Evolutionary conservation across 2,113 vertebrate genomes (phyloP).

Genomic region (Datnioides undecimradiatus): DNA sequence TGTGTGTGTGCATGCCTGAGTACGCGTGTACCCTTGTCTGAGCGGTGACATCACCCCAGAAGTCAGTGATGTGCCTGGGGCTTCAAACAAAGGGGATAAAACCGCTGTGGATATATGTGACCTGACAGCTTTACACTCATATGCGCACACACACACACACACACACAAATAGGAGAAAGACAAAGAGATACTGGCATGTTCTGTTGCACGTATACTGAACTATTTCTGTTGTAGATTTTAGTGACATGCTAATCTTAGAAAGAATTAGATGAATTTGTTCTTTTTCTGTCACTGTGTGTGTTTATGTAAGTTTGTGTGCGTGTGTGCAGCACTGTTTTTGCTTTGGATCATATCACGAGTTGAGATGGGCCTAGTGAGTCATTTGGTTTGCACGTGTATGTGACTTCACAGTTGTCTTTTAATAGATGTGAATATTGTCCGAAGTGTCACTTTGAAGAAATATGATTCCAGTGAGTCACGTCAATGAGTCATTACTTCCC

Average conservation of each 20-base stretch:
- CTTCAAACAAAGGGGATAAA: conserved; percentile 68
- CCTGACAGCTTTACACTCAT: conserved; percentile 79
- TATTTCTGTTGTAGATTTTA: conserved; percentile 5
- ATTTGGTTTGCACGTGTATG: conserved; percentile 47
- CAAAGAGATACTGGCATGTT: conserved; percentile 14
- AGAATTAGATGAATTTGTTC: not conserved
- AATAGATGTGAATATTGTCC: conserved; percentile 53
- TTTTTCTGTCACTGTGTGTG: not conserved
- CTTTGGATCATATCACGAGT: conserved; percentile 16
- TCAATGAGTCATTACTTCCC: conserved; percentile 72
- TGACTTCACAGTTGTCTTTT: conserved; percentile 39
- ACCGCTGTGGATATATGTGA: conserved; percentile 75
- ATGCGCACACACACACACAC: conserved; percentile 31
- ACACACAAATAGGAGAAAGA: not conserved
- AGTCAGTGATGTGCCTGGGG: conserved; percentile 71
- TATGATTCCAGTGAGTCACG: conserved; percentile 66
- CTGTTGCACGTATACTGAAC: conserved; percentile 18
- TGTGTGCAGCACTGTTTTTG: conserved; percentile 12
- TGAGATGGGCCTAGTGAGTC: conserved; percentile 39
- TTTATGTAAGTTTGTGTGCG: too few species aligned
- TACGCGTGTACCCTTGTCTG: conserved; percentile 68
- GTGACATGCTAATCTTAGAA: conserved; percentile 9
- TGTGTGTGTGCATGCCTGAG: conserved; percentile 47
- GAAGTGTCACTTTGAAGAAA: conserved; percentile 59
- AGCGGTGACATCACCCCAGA: conserved; percentile 77